Evolutionary conservation across 2,888 invertebrate species (phyloP), one percentile per base, ranked within the genome.

Genomic region (Hypena proboscidalis): DNA sequence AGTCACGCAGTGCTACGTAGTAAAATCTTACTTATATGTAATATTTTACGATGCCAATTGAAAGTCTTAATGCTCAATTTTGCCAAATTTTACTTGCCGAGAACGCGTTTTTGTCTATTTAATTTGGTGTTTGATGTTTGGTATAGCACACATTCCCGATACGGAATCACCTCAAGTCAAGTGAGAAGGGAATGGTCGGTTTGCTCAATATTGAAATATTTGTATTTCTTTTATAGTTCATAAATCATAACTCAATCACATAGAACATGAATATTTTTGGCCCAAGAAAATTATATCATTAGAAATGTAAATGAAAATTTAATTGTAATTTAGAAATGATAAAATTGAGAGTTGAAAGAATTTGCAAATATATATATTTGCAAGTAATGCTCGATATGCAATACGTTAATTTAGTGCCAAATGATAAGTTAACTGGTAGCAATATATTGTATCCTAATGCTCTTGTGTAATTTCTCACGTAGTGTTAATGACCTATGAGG

Each of bases 391-490:
- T 86, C 87, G 87, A 85, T 82, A 88, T 88, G 90, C 89, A 89
- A 90, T 90, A 90, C 88, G 87, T 90, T 90, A 89, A 84, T 89
- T 90, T 90, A 90, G 90, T 90, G 90, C 90, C 90, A 90, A 90
- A 90, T 90, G 89, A 90, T 90, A 90, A 90, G 86, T 90, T 90
- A 87, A 89, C 90, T 90, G 77, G 88, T 90, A 90, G 90, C 90
- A 83, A 88, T 90, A 89, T 87, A 83, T 82, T 75, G 83, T 88
- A 87, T 84, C 85, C 85, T 89, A 87, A 89, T 82, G 85, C 86
- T 86, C 88, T 87, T 87, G 85, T 80, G 83, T 88, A 88, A 85
- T 85, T 83, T 85, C 83, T 89, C 86, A 85, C 80, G 85, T 90
- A 90, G 88, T 86, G 88, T 87, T 85, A 87, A 83, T 81, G 73